Percentiles rank a stretch among this genome's conserved stretches.
Conservation (phyloP, 2,113 vertebrate species). For the Poeciliopsis occidentalis region DNA sequence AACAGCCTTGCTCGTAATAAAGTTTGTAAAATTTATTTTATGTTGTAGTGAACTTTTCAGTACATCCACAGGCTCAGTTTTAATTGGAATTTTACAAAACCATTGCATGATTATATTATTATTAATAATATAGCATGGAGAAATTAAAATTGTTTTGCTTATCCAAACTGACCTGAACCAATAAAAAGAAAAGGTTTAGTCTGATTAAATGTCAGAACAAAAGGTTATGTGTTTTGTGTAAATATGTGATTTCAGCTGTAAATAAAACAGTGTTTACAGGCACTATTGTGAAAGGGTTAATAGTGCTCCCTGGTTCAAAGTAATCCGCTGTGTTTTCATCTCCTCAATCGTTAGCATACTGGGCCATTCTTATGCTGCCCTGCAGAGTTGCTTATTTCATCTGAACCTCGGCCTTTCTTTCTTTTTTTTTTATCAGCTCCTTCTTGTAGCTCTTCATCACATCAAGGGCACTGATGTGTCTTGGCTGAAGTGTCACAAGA, state of each 20-base stretch:
- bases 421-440: slow-evolving; percentile 38
- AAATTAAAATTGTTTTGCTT: background rate
- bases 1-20: too few species aligned
- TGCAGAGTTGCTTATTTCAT: slow-evolving; percentile 51
- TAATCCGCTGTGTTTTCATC: slow-evolving; percentile 23
- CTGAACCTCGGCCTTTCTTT: slow-evolving; percentile 63
- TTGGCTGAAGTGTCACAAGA: slow-evolving; percentile 49
- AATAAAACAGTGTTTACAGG: background rate
- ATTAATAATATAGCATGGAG: background rate
- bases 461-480: slow-evolving; percentile 65
- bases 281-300: slow-evolving; percentile 1
- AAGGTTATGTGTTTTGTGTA: background rate
- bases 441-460: slow-evolving; percentile 55
- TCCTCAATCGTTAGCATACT: slow-evolving; percentile 34
- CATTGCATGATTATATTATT: too few species aligned
- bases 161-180: background rate
- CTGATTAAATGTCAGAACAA: background rate
- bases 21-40: too few species aligned
- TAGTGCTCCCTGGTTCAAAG: slow-evolving; percentile 19
- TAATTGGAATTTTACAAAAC: too few species aligned
- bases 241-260: background rate
- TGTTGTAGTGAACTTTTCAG: too few species aligned
- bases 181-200: background rate
- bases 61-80: too few species aligned
- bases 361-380: slow-evolving; percentile 40